Evolutionary conservation across 2,888 invertebrate species (phyloP).

Genomic region (Standfussiana lucernea): DNA sequence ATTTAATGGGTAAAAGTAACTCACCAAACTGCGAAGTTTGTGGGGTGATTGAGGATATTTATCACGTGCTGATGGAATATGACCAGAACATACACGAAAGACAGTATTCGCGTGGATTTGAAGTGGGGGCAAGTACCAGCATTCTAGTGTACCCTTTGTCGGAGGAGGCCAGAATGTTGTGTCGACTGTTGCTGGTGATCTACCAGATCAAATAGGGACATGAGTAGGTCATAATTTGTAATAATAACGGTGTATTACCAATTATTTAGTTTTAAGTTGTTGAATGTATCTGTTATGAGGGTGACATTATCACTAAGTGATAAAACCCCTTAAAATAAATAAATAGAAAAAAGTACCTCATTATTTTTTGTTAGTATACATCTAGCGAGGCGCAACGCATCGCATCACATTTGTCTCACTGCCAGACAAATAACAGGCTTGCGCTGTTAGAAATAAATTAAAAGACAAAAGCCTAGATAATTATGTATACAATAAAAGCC

Average conservation of each 20-base stretch:
- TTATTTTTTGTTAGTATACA: not conserved
- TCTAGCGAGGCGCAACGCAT: not conserved
- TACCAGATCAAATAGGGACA: too few species aligned
- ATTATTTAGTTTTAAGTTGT: not conserved
- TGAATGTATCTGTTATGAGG: not conserved
- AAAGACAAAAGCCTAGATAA: not conserved
- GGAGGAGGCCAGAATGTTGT: not conserved
- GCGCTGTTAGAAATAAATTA: not conserved
- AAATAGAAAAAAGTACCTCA: not conserved
- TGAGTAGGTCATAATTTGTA: too few species aligned
- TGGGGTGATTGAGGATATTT: slow-evolving; percentile 16
- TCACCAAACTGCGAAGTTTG: slow-evolving; percentile 13
- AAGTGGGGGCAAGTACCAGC: not conserved
- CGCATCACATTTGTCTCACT: not conserved
- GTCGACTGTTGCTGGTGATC: not conserved
- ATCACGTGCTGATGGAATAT: not conserved
- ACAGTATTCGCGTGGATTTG: not conserved
- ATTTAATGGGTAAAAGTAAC: slow-evolving; percentile 6
- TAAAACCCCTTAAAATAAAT: not conserved
- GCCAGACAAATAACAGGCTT: not conserved
- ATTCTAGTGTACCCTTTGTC: not conserved
- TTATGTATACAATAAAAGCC: too few species aligned
- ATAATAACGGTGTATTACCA: not conserved
- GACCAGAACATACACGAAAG: slow-evolving; percentile 1
- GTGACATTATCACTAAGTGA: not conserved